Evolutionary conservation across 1,140 invertebrate species (phyloP).

Genomic region (Bombus polaris): DNA sequence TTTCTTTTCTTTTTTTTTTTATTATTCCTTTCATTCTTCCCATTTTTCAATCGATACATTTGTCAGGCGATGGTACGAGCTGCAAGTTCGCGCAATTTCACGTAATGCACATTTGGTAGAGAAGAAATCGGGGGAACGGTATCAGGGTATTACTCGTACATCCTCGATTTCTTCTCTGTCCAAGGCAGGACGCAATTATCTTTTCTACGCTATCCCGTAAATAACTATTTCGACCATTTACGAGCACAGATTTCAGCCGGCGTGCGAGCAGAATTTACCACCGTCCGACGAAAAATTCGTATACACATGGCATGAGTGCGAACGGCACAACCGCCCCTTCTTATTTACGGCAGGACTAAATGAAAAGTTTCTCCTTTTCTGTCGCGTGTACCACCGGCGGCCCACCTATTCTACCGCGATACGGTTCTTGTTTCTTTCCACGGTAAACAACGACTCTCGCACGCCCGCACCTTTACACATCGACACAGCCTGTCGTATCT

Average conservation of each 20-base stretch:
- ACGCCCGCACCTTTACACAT: too few relatives aligned
- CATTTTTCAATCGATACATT: slow-evolving; percentile 61
- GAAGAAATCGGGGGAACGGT: slow-evolving; percentile 5
- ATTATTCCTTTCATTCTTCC: slow-evolving; percentile 9
- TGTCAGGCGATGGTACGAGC: slow-evolving; percentile 48
- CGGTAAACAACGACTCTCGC: neutral
- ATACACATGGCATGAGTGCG: neutral
- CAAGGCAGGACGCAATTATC: slow-evolving; percentile 52
- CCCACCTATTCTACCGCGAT: too few relatives aligned
- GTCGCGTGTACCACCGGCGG: neutral
- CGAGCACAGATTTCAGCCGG: slow-evolving; percentile 46
- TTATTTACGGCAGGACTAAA: slow-evolving; percentile 66
- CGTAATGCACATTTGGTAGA: slow-evolving; percentile 42
- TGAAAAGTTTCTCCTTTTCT: slow-evolving; percentile 41
- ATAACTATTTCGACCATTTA: slow-evolving; percentile 60
- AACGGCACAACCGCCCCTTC: slow-evolving; percentile 35
- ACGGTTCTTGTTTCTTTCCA: neutral
- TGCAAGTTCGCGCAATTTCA: slow-evolving; percentile 58
- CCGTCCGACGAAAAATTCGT: neutral
- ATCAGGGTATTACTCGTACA: slow-evolving; percentile 44
- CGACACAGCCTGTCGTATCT: neutral
- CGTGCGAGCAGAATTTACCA: slow-evolving; percentile 46
- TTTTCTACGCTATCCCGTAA: slow-evolving; percentile 54
- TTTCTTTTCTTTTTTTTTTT: neutral
- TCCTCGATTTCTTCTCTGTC: neutral